These are phyloP conservation scores for Criorhina ranunculi DNA, from an alignment of 2,888 invertebrate species.

Conservation along the genomic window DNA sequence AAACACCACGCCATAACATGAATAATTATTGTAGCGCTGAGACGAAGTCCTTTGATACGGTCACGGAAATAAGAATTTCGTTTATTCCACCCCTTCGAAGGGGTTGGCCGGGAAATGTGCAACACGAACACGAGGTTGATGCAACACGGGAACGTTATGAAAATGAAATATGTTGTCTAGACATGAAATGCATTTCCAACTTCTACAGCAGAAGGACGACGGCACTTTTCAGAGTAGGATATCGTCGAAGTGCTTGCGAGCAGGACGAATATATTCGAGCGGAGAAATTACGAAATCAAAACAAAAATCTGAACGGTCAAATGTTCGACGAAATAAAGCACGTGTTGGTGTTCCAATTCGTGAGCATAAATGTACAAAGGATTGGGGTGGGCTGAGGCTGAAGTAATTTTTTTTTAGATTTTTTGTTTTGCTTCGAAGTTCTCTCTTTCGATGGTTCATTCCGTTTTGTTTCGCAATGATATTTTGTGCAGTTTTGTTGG, in stretches of 20 bases:
- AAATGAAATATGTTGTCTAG: constrained; percentile 50
- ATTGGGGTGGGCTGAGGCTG: constrained; percentile 11
- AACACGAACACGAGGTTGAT: constrained; percentile 56
- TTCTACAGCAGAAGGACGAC: constrained; percentile 38
- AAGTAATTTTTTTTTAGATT: constrained; percentile 20
- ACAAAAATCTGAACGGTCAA: constrained; percentile 25
- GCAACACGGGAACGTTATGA: constrained; percentile 53
- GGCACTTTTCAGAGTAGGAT: constrained; percentile 22
- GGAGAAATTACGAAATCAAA: constrained; percentile 41
- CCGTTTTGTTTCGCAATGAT: constrained; percentile 20
- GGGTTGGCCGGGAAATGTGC: constrained; percentile 25
- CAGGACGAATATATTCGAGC: constrained; percentile 24
- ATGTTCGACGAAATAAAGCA: constrained; percentile 52
- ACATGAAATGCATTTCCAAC: constrained; percentile 48
- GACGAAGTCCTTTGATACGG: constrained; percentile 28
- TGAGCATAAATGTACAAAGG: constrained; percentile 4
- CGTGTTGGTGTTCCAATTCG: constrained; percentile 64
- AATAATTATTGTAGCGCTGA: background rate
- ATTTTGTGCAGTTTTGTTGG: constrained; percentile 34
- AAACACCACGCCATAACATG: constrained; percentile 21
- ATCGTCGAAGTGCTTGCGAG: constrained; percentile 1
- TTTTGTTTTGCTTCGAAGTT: constrained; percentile 43
- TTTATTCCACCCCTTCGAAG: constrained; percentile 42
- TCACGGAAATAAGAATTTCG: constrained; percentile 2
- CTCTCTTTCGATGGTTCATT: constrained; percentile 47